These are phyloP conservation scores for Acomys russatus DNA, from an alignment of 2,797 vertebrate species.

Conservation along the genomic window DNA sequence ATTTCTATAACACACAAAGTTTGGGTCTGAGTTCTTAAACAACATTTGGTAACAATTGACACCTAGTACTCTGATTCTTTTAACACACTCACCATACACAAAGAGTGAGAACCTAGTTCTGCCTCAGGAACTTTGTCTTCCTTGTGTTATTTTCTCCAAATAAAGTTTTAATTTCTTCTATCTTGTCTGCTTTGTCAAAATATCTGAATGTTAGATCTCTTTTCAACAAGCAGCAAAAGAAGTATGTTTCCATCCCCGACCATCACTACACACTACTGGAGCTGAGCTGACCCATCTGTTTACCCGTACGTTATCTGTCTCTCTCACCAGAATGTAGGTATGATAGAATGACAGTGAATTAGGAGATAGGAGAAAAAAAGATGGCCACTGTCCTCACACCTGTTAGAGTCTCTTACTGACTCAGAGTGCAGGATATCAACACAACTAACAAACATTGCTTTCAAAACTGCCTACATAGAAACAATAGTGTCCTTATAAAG, in stretches of 20 bases:
- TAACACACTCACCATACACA: not conserved
- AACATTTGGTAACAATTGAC: not conserved
- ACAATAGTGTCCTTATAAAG: not conserved
- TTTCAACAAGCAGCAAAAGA: not conserved
- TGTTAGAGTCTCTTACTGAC: not conserved
- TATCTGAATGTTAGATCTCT: not conserved
- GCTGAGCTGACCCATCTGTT: not conserved
- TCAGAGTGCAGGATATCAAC: not conserved
- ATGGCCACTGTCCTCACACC: too few relatives aligned
- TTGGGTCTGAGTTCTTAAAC: not conserved
- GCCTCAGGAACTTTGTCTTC: not conserved
- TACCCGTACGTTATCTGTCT: not conserved
- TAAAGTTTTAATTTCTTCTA: not conserved
- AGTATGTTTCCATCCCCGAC: not conserved
- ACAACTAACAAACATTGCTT: not conserved
- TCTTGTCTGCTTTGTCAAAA: not conserved
- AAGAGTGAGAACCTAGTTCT: not conserved
- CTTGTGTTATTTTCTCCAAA: slow-evolving; percentile 2
- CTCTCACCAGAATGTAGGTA: not conserved
- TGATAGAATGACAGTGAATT: not conserved
- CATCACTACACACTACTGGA: not conserved
- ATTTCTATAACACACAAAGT: not conserved
- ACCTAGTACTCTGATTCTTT: not conserved
- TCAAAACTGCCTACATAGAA: not conserved
- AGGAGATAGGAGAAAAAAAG: not conserved